Evolutionary conservation across 2,113 vertebrate species (phyloP).

Genomic region (Psittacara wagleri): DNA sequence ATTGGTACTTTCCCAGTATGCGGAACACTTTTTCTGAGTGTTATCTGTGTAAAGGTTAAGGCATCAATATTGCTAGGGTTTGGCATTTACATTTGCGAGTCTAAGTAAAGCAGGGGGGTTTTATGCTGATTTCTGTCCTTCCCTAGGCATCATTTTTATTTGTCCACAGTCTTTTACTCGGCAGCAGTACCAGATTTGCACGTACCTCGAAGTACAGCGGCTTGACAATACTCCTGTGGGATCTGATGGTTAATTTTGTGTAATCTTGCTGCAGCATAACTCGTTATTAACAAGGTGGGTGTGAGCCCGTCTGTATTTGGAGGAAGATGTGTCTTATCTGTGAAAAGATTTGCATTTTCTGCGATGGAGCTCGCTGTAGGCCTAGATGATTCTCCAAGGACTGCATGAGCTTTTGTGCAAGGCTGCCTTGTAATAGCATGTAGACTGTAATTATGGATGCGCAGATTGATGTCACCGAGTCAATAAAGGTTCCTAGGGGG

Average conservation of each 20-base stretch:
- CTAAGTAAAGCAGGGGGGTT: not conserved
- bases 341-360: constrained; percentile 34
- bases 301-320: not conserved
- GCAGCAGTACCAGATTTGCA: not conserved
- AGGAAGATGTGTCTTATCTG: not conserved
- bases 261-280: not conserved
- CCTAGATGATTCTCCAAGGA: constrained; percentile 7
- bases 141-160: not conserved
- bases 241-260: not conserved
- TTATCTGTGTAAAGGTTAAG: not conserved
- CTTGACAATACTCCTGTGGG: not conserved
- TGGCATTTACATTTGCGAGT: not conserved
- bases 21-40: not conserved
- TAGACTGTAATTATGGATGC: constrained; percentile 41
- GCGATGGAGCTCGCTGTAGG: not conserved
- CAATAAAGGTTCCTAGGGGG: not conserved
- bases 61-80: not conserved
- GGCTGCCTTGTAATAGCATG: constrained; percentile 10
- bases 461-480: constrained; percentile 25
- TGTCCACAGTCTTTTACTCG: not conserved
- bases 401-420: not conserved
- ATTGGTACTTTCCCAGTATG: not conserved
- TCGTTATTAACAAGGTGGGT: constrained; percentile 6
- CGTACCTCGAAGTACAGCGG: rapidly evolving
- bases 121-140: not conserved